Percentiles rank a stretch among this genome's conserved stretches.
Evolutionary conservation across 2,113 vertebrate species (phyloP).

Genomic region (Phrynosoma platyrhinos): DNA sequence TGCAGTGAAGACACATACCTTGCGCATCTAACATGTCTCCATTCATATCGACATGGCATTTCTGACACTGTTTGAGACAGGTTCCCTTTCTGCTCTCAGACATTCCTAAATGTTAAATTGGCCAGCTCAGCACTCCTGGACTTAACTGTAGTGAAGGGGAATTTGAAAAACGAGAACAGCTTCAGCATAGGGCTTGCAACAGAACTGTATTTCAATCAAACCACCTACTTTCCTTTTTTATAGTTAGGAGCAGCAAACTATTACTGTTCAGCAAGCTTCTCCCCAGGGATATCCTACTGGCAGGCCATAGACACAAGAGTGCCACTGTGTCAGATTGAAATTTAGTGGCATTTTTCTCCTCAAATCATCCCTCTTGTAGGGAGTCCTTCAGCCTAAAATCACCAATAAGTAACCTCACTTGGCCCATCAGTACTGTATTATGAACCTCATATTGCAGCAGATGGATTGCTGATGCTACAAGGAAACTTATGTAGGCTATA

Average conservation of each 20-base stretch:
- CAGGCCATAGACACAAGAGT: neutral
- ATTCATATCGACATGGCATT: neutral
- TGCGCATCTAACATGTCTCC: neutral
- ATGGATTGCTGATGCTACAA: neutral
- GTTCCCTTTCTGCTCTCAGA: constrained; percentile 13
- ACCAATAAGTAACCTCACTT: neutral
- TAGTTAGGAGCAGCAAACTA: neutral
- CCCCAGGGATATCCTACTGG: neutral
- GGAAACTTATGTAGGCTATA: neutral
- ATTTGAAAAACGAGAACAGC: neutral
- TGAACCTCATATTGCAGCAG: neutral
- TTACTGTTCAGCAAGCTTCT: neutral
- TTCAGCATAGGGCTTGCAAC: neutral
- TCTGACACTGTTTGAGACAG: accelerated
- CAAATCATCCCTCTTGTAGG: neutral
- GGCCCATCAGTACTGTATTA: neutral
- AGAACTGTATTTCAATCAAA: neutral
- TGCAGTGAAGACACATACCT: neutral
- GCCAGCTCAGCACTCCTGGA: neutral
- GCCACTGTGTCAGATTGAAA: neutral
- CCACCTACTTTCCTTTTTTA: neutral
- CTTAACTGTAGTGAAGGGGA: constrained; percentile 19
- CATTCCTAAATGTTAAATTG: neutral
- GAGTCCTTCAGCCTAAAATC: neutral
- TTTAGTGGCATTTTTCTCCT: neutral